Evolutionary conservation across 2,113 vertebrate genomes (phyloP).

Genomic region (Hippopotamus amphibius): DNA sequence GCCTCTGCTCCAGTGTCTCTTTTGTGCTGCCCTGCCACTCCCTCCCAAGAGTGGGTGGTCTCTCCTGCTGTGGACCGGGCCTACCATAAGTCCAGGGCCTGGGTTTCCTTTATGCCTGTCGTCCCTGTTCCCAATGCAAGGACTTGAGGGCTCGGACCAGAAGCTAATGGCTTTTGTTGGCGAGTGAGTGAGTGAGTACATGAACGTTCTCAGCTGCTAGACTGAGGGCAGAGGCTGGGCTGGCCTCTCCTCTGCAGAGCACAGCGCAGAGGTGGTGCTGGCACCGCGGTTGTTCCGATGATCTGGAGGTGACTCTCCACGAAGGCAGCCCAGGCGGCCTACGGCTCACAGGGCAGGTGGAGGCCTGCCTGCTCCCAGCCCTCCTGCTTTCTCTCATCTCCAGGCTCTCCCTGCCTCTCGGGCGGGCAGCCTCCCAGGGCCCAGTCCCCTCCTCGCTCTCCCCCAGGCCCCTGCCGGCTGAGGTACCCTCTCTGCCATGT

Average conservation of each 20-base stretch:
- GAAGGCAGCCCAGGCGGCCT: neutral
- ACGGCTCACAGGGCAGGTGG: constrained; percentile 9
- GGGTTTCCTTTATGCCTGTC: neutral
- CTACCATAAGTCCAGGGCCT: neutral
- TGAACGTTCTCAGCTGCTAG: neutral
- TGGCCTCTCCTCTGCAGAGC: neutral
- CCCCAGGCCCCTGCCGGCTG: constrained; percentile 52
- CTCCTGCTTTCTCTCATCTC: neutral
- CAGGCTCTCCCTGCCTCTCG: neutral
- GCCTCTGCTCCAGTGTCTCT: neutral
- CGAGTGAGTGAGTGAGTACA: neutral
- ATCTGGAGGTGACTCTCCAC: neutral
- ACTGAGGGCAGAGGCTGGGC: neutral
- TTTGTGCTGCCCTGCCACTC: neutral
- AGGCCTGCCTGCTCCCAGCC: constrained; percentile 51
- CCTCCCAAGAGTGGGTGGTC: neutral
- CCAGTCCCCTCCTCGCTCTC: neutral
- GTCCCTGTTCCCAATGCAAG: neutral
- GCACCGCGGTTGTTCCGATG: neutral
- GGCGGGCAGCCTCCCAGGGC: constrained; percentile 17
- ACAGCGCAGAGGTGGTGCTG: neutral
- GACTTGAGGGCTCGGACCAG: neutral
- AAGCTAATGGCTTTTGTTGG: neutral
- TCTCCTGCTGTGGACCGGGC: neutral
- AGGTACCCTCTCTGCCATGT: constrained; percentile 64